Conservation (phyloP, 1,140 invertebrate genomes). For the Drosophila biarmipes region DNA sequence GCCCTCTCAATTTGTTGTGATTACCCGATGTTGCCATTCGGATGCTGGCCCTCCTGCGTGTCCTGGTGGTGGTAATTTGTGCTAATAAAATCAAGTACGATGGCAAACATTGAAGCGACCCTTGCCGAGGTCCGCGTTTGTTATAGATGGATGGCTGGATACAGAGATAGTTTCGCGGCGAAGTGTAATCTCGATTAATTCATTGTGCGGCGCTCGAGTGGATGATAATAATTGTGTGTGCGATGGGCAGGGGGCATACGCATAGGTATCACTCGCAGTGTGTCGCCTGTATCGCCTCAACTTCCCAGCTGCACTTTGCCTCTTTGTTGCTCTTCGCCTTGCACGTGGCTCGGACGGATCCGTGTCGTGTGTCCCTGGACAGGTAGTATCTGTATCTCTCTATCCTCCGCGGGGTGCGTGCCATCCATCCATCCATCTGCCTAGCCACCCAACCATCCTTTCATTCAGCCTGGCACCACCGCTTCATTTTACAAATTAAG, state of each 20-base stretch:
- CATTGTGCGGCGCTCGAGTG: slow-evolving; percentile 78
- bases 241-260: slow-evolving; percentile 36
- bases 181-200: slow-evolving; percentile 82
- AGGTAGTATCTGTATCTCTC: slow-evolving; percentile 57
- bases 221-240: slow-evolving; percentile 82
- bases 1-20: slow-evolving; percentile 78
- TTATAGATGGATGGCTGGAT: slow-evolving; percentile 15
- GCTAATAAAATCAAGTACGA: slow-evolving; percentile 84
- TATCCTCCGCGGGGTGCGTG: slow-evolving; percentile 55
- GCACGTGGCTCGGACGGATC: slow-evolving; percentile 65
- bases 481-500: slow-evolving; percentile 80
- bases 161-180: slow-evolving; percentile 53
- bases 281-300: neutral
- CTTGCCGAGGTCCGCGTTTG: slow-evolving; percentile 28
- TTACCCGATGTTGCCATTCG: slow-evolving; percentile 61
- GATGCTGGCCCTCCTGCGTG: slow-evolving; percentile 37
- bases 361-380: slow-evolving; percentile 43
- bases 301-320: slow-evolving; percentile 76
- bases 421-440: slow-evolving; percentile 14
- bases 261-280: slow-evolving; percentile 1
- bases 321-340: slow-evolving; percentile 62
- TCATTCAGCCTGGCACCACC: slow-evolving; percentile 21
- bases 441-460: slow-evolving; percentile 15
- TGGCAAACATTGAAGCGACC: slow-evolving; percentile 55
- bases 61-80: slow-evolving; percentile 77